Conservation (phyloP, 2,888 invertebrate species). For the Piscicola geometra region DNA sequence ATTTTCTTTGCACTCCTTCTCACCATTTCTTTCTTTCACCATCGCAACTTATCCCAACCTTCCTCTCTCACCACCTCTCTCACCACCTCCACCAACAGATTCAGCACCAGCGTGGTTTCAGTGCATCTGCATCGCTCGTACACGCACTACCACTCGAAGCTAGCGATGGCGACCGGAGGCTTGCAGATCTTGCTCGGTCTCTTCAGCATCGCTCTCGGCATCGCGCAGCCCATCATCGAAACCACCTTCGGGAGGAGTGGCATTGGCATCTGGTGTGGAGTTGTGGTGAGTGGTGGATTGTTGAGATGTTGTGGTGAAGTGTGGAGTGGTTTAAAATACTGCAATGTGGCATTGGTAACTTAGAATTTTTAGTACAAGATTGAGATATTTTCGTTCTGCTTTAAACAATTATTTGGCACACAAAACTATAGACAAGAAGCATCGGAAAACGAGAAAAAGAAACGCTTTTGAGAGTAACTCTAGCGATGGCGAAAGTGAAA, state of each 20-base stretch:
- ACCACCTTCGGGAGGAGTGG: slow-evolving; percentile 18
- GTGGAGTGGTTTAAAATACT: too few species aligned
- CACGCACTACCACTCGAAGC: slow-evolving; percentile 13
- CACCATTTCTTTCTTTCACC: background rate
- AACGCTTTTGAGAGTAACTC: too few species aligned
- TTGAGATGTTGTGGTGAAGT: too few species aligned
- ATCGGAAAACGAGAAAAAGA: too few species aligned
- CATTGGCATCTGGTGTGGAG: slow-evolving; percentile 31
- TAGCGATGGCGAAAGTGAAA: too few species aligned
- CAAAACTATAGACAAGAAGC: too few species aligned
- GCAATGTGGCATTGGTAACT: too few species aligned
- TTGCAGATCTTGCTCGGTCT: slow-evolving; percentile 20
- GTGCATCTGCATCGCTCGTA: slow-evolving; percentile 3
- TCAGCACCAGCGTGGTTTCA: slow-evolving; percentile 23
- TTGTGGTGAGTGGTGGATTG: slow-evolving; percentile 25
- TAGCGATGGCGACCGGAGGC: background rate
- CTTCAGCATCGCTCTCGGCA: slow-evolving; percentile 25
- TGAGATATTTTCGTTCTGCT: too few species aligned
- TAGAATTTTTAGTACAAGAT: too few species aligned
- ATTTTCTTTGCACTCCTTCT: too few species aligned
- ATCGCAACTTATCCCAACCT: background rate
- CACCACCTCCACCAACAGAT: background rate
- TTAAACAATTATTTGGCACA: too few species aligned
- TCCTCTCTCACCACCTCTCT: background rate
- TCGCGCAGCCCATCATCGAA: slow-evolving; percentile 13